Evolutionary conservation across 1,140 invertebrate genomes (phyloP).

Genomic region (Lepidostoma basale): DNA sequence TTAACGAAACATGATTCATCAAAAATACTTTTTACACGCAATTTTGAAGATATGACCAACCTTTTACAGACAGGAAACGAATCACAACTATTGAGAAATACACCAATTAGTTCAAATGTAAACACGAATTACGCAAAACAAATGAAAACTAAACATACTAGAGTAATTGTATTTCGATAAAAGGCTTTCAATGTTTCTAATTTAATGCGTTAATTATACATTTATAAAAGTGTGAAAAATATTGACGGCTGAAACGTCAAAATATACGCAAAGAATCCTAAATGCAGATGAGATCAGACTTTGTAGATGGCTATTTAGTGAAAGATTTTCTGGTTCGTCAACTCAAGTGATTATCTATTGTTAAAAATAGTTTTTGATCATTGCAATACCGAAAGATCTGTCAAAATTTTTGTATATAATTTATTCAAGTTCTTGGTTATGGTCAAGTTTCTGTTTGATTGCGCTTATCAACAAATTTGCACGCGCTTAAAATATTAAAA

Average conservation of each 20-base stretch:
- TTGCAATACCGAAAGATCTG: neutral
- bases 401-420: conserved; percentile 16
- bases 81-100: neutral
- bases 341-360: neutral
- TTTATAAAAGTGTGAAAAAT: conserved; percentile 23
- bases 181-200: neutral
- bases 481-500: neutral
- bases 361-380: neutral
- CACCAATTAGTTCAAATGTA: neutral
- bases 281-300: conserved; percentile 20
- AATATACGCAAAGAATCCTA: conserved; percentile 20
- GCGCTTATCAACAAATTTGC: neutral
- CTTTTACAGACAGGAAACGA: neutral
- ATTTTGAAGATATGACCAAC: conserved; percentile 6
- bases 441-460: neutral
- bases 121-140: neutral
- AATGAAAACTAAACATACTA: conserved; percentile 9
- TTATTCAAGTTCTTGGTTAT: neutral
- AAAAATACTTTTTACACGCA: too few species aligned
- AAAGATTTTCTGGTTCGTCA: neutral
- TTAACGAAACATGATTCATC: too few species aligned
- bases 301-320: neutral
- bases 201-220: conserved; percentile 5
- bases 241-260: conserved; percentile 26
- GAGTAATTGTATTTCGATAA: neutral